These are phyloP conservation scores for Drosophila triauraria DNA, from an alignment of 1,140 invertebrate species.

Conservation along the genomic window DNA sequence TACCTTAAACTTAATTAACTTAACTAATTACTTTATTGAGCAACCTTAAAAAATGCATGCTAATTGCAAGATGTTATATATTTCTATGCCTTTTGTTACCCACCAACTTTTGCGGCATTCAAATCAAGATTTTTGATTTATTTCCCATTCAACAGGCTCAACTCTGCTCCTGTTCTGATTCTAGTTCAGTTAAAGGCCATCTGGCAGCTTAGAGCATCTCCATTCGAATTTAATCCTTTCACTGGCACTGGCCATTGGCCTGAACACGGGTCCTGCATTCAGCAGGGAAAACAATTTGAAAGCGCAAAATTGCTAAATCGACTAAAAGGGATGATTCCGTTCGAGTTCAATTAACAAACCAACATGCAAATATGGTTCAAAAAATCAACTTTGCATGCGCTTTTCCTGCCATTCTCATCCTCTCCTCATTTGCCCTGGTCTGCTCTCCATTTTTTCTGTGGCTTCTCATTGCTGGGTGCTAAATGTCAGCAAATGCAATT, in stretches of 20 bases:
- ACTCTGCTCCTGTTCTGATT: too few species aligned
- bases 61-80: too few species aligned
- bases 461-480: constrained; percentile 55
- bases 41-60: too few species aligned
- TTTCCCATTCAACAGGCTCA: neutral
- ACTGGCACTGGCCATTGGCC: neutral
- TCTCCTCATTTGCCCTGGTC: constrained; percentile 5
- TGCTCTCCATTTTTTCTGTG: constrained; percentile 17
- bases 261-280: neutral
- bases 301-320: constrained; percentile 10
- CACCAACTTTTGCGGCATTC: neutral
- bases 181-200: neutral
- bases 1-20: too few species aligned
- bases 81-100: too few species aligned
- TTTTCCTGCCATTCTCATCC: constrained; percentile 5
- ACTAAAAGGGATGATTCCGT: neutral
- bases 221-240: neutral
- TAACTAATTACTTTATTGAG: too few species aligned
- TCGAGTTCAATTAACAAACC: constrained; percentile 31
- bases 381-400: constrained; percentile 20
- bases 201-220: neutral
- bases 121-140: neutral
- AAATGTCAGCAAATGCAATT: constrained; percentile 81
- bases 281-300: neutral
- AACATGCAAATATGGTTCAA: constrained; percentile 23